Base-by-base conservation (phyloP, 2,888 invertebrate species). In the Dusona sp. region DNA sequence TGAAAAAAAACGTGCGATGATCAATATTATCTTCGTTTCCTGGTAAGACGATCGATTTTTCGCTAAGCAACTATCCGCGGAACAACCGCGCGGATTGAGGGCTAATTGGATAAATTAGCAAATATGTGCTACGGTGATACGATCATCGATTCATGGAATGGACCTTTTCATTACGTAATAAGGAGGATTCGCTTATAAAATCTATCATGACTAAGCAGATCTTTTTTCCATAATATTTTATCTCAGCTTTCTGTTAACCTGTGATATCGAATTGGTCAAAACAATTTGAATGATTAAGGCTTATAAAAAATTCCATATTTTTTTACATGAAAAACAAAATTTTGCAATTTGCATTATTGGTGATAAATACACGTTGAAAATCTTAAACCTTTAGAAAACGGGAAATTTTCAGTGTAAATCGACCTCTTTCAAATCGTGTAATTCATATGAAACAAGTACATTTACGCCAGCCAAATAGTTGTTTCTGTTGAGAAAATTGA, bases 81-180 rank as follows among this genome's bases (percentile, higher is more conserved):
- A 42, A 54, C 54, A 57, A 54, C 7, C 19, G 67, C 38, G 25
- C 57, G 29, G 54, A 68, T 68, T 68, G 19, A 54, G 19, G 42
- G 42, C 9, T 13, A 42, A 42, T 42, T 42, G 42, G 11, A 42
- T 13, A 2, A 11, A 42, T 42, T 42, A 42, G 42, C 13, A 42
- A 13, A 42, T 42, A 42, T 42, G 42, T 42, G 42, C 42, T 11
- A 42, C 2, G 42, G 42, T 42, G 42, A 42, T 42, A 11, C 11
- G 42, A 42, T 42, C 9, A 2, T 13, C 13, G 42, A 42, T 11
- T 13, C 42, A 42, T 13, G 13, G 42, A 38, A 38, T 7, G 1
- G 38, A 42, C 42, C 42, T 42, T 42, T 42, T 42, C 13, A 42
- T 42, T 42, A 42, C 13, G 42, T 1, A 25, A 61, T 61, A 25